Conservation (phyloP, 2,797 vertebrate genomes). For the Benthosema pterotum region DNA sequence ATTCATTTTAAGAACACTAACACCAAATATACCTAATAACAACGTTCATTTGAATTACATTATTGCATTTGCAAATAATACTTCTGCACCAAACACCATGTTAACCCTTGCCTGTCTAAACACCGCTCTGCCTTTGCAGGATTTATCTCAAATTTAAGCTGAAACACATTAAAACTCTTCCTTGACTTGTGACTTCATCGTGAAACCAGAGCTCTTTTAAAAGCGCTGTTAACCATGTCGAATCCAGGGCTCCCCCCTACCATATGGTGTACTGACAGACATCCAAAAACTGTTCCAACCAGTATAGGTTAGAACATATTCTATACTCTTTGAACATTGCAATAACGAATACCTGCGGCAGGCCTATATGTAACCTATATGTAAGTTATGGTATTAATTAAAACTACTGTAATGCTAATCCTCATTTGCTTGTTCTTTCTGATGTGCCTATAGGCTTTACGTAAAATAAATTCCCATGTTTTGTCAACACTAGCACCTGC, state of each 20-base stretch:
- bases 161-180: slow-evolving; percentile 77
- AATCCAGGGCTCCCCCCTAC: slow-evolving; percentile 46
- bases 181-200: slow-evolving; percentile 74
- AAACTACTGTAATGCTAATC: no score
- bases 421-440: no score
- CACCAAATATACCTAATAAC: no score
- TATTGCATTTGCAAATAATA: no score
- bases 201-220: slow-evolving; percentile 75
- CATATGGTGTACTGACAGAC: slow-evolving; percentile 34
- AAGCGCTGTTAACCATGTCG: slow-evolving; percentile 65
- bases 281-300: slow-evolving; percentile 6
- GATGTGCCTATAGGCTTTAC: no score
- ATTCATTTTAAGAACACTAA: no score
- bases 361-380: slow-evolving; percentile 7
- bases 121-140: slow-evolving; percentile 58
- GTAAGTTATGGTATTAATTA: slow-evolving; percentile 12
- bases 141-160: slow-evolving; percentile 78
- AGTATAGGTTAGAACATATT: no score
- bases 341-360: slow-evolving; percentile 2
- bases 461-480: no score
- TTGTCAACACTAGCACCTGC: no score
- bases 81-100: no score
- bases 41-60: no score
- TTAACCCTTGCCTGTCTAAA: slow-evolving; percentile 29
- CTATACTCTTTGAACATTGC: background rate